Evolutionary conservation across 2,888 invertebrate species (phyloP).

Genomic region (Melangyna quadrimaculata): DNA sequence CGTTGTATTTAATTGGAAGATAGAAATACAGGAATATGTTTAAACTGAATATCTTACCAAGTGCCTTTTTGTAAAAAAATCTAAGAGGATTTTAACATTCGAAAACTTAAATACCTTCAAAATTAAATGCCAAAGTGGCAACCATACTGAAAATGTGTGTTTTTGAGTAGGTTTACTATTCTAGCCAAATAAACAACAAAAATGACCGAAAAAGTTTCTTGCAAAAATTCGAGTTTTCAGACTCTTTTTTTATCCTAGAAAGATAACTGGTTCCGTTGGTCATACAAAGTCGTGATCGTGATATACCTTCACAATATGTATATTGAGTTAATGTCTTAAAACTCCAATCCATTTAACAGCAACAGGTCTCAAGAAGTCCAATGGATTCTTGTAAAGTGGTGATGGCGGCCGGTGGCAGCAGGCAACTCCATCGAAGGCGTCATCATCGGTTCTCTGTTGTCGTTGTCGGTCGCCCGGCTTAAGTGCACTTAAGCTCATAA

Average conservation of each 20-base stretch:
- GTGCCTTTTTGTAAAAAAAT: no score
- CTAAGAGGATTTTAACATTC: no score
- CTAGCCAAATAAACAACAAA: conserved; percentile 29
- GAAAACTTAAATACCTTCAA: background rate
- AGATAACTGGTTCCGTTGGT: conserved; percentile 41
- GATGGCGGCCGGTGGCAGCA: background rate
- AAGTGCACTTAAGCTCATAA: conserved; percentile 64
- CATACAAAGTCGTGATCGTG: conserved; percentile 34
- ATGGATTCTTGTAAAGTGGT: conserved; percentile 37
- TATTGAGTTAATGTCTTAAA: background rate
- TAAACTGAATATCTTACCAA: no score
- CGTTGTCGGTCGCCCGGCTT: background rate
- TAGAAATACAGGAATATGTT: no score
- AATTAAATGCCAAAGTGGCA: background rate
- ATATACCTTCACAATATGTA: conserved; percentile 18
- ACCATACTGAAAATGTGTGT: background rate
- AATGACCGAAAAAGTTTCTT: conserved; percentile 44
- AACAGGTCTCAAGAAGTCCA: conserved; percentile 4
- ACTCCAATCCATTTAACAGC: background rate
- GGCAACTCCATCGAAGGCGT: conserved; percentile 49
- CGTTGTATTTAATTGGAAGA: no score
- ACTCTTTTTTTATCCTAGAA: background rate
- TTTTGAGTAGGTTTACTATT: conserved; percentile 14
- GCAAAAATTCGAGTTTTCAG: conserved; percentile 44
- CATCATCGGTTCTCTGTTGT: conserved; percentile 24